Conservation (phyloP, 1,140 invertebrate species). For the Achatina immaculata region DNA sequence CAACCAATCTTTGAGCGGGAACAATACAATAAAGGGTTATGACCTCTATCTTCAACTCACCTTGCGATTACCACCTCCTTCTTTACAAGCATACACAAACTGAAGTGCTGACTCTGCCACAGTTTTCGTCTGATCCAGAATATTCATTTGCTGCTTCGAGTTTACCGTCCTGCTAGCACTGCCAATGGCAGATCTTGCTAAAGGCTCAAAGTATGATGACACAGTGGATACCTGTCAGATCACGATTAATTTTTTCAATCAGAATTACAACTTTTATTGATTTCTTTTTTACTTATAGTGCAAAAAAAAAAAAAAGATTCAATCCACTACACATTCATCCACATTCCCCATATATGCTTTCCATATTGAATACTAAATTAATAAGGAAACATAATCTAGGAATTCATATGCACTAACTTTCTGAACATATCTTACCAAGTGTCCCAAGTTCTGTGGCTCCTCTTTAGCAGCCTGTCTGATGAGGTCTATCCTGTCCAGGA, state of each 20-base stretch:
- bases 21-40: too few relatives aligned
- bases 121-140: constrained; percentile 94
- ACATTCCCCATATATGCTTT: too few relatives aligned
- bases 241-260: too few relatives aligned
- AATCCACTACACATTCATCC: too few relatives aligned
- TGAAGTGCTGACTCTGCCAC: constrained; percentile 91
- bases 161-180: constrained; percentile 88
- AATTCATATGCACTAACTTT: too few relatives aligned
- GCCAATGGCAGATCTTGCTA: constrained; percentile 86
- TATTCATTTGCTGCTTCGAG: constrained; percentile 87
- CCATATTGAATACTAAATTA: too few relatives aligned
- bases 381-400: too few relatives aligned
- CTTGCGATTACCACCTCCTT: constrained; percentile 73
- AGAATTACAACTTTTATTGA: too few relatives aligned
- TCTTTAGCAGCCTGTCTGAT: constrained; percentile 85
- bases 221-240: constrained; percentile 76
- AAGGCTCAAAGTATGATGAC: constrained; percentile 85
- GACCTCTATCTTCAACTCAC: constrained; percentile 44
- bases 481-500: constrained; percentile 80
- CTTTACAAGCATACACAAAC: constrained; percentile 87
- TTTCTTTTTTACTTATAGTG: too few relatives aligned
- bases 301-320: too few relatives aligned
- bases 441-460: constrained; percentile 94
- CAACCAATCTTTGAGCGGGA: too few relatives aligned
- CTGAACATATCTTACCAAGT: constrained; percentile 81